Percentiles rank a stretch among this genome's conserved stretches.
phyloP scores from a whole-genome alignment of 1,140 invertebrate genomes.

The Macrobrachium rosenbergii region DNA sequence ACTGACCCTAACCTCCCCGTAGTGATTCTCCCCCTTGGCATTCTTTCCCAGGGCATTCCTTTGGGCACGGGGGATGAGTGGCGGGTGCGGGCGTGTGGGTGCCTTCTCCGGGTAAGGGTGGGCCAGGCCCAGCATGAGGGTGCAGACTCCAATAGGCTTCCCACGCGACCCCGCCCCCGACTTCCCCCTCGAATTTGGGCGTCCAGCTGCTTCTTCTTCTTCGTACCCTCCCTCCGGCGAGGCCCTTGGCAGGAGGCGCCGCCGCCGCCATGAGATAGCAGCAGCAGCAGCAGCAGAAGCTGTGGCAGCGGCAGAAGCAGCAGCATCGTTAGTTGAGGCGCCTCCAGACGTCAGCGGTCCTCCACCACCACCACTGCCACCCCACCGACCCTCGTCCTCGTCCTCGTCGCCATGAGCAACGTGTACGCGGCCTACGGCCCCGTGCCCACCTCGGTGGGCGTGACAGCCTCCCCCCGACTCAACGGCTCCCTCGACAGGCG shows the following conservation, averaged over 20 bases:
- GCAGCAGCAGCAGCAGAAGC: conserved; percentile 31
- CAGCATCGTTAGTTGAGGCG: conserved; percentile 28
- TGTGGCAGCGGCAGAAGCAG: conserved; percentile 45
- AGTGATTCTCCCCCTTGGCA: background rate
- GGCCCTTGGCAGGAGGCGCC: conserved; percentile 12
- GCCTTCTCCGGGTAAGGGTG: conserved; percentile 48
- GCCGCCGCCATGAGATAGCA: conserved; percentile 55
- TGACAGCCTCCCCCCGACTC: conserved; percentile 38
- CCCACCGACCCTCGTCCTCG: too few relatives aligned
- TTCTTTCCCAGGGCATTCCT: background rate
- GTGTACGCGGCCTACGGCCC: conserved; percentile 55
- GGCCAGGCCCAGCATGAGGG: conserved; percentile 53
- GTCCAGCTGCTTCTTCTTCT: too few relatives aligned
- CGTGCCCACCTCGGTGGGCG: conserved; percentile 50
- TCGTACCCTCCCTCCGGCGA: background rate
- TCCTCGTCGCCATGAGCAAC: conserved; percentile 36
- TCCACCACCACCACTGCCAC: too few relatives aligned
- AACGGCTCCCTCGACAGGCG: conserved; percentile 56
- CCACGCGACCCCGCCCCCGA: conserved; percentile 42
- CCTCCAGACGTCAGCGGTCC: conserved; percentile 45
- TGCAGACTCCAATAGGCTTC: conserved; percentile 21
- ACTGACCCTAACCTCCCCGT: too few relatives aligned
- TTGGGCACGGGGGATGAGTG: background rate
- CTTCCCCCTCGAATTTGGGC: conserved; percentile 8
- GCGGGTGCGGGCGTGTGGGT: conserved; percentile 41